Evolutionary conservation across 2,888 invertebrate genomes (phyloP).

Genomic region (Tuberolachnus salignus): DNA sequence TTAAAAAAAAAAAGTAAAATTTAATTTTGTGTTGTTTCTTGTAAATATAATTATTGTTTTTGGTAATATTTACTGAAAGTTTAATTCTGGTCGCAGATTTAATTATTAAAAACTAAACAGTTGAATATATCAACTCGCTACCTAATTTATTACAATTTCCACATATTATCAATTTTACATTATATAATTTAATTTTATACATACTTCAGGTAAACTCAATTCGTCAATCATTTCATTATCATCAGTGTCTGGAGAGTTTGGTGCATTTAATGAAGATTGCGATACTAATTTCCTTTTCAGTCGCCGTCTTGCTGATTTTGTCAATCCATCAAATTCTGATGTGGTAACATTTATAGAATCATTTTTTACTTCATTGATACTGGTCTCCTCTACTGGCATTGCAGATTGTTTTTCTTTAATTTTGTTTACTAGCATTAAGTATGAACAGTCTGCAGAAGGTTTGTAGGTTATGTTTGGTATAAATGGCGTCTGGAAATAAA

Average conservation of each 20-base stretch:
- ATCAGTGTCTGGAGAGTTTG: conserved; percentile 45
- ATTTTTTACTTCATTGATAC: conserved; percentile 21
- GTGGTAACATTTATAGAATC: not conserved
- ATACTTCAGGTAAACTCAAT: conserved; percentile 29
- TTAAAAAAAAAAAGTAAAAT: no score
- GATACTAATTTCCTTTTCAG: conserved; percentile 55
- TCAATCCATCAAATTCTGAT: conserved; percentile 53
- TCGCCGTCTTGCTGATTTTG: conserved; percentile 57
- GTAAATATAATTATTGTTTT: no score
- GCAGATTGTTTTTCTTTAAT: conserved; percentile 71
- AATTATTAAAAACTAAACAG: no score
- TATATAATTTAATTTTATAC: not conserved
- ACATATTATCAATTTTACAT: no score
- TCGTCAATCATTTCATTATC: conserved; percentile 37
- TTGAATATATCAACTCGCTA: no score
- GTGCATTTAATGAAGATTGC: conserved; percentile 34
- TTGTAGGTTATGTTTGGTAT: conserved; percentile 75
- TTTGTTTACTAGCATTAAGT: conserved; percentile 84
- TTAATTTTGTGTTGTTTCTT: no score
- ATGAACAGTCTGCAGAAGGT: conserved; percentile 84
- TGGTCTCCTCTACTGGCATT: conserved; percentile 38
- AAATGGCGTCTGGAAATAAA: conserved; percentile 66
- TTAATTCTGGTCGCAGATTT: no score
- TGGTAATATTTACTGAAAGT: not conserved
- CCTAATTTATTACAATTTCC: no score